Percentiles rank a stretch among this genome's conserved stretches.
phyloP scores from a whole-genome alignment of 1,140 invertebrate genomes.

The Tyrophagus putrescentiae region DNA sequence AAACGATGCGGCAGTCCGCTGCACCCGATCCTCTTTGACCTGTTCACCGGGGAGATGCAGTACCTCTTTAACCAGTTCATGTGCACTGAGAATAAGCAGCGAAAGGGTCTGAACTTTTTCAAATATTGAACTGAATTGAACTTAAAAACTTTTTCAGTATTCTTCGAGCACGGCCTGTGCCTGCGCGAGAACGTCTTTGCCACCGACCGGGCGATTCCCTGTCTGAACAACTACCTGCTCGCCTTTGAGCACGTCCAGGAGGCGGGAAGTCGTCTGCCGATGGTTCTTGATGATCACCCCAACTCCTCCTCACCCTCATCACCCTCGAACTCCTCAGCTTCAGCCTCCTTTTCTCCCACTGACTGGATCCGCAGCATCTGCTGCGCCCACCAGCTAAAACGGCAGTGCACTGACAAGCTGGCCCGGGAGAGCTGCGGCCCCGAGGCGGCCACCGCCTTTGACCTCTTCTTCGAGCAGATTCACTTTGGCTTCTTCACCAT shows the following conservation, averaged over 20 bases:
- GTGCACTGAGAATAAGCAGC: background rate
- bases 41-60: conserved; percentile 13
- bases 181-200: conserved; percentile 4
- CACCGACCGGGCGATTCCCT: conserved; percentile 3
- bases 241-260: conserved; percentile 12
- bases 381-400: conserved; percentile 12
- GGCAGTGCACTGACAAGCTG: background rate
- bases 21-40: conserved; percentile 4
- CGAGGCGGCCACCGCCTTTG: background rate
- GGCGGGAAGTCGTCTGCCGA: background rate
- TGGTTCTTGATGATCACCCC: no score
- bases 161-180: conserved; percentile 1
- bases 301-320: no score
- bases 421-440: background rate
- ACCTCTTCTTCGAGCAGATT: conserved; percentile 14
- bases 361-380: conserved; percentile 4
- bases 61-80: conserved; percentile 6
- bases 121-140: background rate
- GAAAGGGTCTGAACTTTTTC: conserved; percentile 3
- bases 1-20: conserved; percentile 6
- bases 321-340: no score
- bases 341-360: no score
- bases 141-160: background rate
- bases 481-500: conserved; percentile 15
- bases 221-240: conserved; percentile 16